Evolutionary conservation across 2,113 vertebrate species (phyloP).

Genomic region (Gavialis gangeticus): DNA sequence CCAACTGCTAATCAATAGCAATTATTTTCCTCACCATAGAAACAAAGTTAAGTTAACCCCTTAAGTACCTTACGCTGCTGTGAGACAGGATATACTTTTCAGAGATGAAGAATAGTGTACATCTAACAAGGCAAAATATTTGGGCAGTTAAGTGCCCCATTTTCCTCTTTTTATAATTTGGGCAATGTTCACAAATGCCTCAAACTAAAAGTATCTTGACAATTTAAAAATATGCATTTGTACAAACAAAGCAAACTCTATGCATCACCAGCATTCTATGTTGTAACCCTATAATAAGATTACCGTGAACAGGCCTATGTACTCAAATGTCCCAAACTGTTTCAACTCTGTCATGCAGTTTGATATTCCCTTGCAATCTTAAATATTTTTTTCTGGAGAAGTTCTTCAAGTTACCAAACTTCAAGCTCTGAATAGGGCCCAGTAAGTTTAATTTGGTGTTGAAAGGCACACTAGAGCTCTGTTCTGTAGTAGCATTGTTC

Average conservation of each 20-base stretch:
- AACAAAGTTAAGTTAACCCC: conserved; percentile 64
- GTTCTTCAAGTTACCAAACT: neutral
- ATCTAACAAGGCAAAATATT: neutral
- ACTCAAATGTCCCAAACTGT: neutral
- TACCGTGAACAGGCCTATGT: neutral
- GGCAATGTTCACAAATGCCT: neutral
- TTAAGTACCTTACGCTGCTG: conserved; percentile 37
- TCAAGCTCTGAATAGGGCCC: neutral
- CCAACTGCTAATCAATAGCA: conserved; percentile 82
- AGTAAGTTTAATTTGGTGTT: neutral
- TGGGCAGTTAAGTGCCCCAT: neutral
- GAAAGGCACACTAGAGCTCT: neutral
- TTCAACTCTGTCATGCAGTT: neutral
- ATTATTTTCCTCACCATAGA: conserved; percentile 79
- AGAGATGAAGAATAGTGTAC: neutral
- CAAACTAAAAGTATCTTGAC: neutral
- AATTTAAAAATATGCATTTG: neutral
- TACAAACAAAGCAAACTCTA: neutral
- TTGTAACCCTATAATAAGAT: neutral
- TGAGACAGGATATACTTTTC: neutral
- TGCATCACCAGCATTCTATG: neutral
- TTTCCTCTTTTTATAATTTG: neutral
- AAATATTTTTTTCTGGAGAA: neutral
- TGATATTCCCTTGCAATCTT: neutral
- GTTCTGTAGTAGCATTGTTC: neutral